phyloP scores from a whole-genome alignment of 2,797 vertebrate species.

The Tokudaia muenninki region DNA sequence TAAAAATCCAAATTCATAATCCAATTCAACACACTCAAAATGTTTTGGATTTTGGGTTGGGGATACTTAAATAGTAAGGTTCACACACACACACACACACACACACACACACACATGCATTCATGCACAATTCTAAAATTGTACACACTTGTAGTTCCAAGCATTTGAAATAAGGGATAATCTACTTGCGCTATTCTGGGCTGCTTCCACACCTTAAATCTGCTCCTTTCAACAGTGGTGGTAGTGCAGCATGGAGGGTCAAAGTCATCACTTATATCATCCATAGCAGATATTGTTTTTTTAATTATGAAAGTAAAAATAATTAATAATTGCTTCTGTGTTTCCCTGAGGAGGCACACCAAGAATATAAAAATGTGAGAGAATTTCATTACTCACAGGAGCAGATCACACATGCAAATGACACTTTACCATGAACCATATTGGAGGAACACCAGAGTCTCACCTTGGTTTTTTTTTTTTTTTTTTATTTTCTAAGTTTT shows the following conservation, averaged over 20 bases:
- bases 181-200: not conserved
- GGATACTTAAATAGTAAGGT: not conserved
- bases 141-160: not conserved
- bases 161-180: not conserved
- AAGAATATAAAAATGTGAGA: not conserved
- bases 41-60: not conserved
- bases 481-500: too few species aligned
- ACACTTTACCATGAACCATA: not conserved
- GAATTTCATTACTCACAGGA: not conserved
- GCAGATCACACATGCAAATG: not conserved
- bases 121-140: not conserved
- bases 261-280: not conserved
- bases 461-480: too few species aligned
- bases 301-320: conserved; percentile 21
- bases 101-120: not conserved
- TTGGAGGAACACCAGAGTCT: not conserved
- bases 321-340: not conserved
- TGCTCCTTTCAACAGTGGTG: not conserved
- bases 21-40: not conserved
- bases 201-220: not conserved
- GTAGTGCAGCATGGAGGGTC: not conserved
- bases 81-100: not conserved
- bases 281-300: conserved; percentile 21
- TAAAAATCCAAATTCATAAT: not conserved
- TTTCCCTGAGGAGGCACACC: not conserved